A percentile compares a stretch with the other conserved stretches of the same genome.
Conservation (phyloP, 2,113 vertebrate species). For the Trogon melanurus region DNA sequence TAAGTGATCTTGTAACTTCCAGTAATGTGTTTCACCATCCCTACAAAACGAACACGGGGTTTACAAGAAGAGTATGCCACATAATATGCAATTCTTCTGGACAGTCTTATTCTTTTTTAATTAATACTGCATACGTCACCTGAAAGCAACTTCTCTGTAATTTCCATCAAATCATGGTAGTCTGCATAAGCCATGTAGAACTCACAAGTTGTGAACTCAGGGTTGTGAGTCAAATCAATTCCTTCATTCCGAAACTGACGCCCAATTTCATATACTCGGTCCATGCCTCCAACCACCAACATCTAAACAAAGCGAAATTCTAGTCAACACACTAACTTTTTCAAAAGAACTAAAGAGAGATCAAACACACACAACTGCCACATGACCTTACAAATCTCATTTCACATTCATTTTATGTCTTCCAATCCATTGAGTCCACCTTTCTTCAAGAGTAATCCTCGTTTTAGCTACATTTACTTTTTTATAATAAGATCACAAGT, state of each 20-base stretch:
- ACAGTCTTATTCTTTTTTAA: background rate
- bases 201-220: constrained; percentile 98
- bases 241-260: constrained; percentile 98
- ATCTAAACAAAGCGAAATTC: constrained; percentile 79
- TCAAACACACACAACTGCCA: background rate
- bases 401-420: background rate
- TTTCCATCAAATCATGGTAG: constrained; percentile 95
- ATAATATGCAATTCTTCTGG: background rate
- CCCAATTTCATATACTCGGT: constrained; percentile 96
- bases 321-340: background rate
- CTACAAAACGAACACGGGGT: constrained; percentile 68
- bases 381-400: background rate
- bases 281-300: constrained; percentile 95
- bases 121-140: constrained; percentile 71
- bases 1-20: constrained; percentile 91
- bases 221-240: constrained; percentile 97
- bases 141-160: constrained; percentile 94
- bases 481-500: background rate
- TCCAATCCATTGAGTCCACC: background rate
- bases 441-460: background rate
- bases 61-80: background rate
- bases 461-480: background rate
- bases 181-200: constrained; percentile 99
- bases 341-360: background rate
- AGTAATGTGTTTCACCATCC: constrained; percentile 94